Conservation (phyloP, 2,888 invertebrate species). For the Melinaea marsaeus region DNA sequence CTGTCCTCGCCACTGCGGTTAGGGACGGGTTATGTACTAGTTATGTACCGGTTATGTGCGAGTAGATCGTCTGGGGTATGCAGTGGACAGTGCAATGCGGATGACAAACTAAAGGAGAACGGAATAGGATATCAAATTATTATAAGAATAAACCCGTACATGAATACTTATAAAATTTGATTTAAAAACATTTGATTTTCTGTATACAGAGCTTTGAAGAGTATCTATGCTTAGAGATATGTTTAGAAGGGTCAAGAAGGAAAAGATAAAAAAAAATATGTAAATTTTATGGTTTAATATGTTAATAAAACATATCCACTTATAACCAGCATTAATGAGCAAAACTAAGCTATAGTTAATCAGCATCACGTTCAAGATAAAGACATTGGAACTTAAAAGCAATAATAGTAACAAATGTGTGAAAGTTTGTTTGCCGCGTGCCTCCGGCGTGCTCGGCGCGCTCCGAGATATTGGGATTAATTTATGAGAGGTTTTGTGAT, state of each 20-base stretch:
- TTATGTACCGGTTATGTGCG: constrained; percentile 35
- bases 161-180: too few species aligned
- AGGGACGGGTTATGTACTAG: constrained; percentile 40
- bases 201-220: too few species aligned
- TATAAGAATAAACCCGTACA: too few species aligned
- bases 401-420: constrained; percentile 54
- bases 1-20: constrained; percentile 69
- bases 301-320: too few species aligned
- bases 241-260: too few species aligned
- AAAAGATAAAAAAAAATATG: too few species aligned
- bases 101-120: constrained; percentile 10
- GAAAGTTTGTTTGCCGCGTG: constrained; percentile 45
- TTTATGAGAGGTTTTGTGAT: constrained; percentile 37
- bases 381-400: constrained; percentile 43
- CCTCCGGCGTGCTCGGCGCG: constrained; percentile 37
- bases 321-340: background rate
- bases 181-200: too few species aligned
- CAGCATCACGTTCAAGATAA: constrained; percentile 49
- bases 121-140: background rate
- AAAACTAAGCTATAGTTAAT: constrained; percentile 9
- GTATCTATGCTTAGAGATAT: too few species aligned
- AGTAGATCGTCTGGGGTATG: constrained; percentile 23
- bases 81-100: constrained; percentile 24
- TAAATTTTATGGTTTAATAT: too few species aligned
- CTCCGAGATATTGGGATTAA: constrained; percentile 46